Conservation (phyloP, 2,888 invertebrate species). For the Eupithecia abbreviata region DNA sequence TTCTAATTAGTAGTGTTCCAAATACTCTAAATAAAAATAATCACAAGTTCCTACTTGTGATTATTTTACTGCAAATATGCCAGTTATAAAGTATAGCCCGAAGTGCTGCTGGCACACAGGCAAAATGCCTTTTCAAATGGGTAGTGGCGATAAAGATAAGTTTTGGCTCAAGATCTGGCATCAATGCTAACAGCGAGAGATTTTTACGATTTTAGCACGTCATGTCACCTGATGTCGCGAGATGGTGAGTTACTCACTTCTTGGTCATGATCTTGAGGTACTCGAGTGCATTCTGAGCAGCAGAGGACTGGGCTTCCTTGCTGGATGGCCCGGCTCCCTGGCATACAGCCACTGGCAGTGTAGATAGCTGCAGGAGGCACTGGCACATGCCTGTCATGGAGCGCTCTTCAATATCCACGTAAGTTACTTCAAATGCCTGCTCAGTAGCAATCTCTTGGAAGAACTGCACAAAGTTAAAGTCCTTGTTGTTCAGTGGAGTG, state of each 20-base stretch:
- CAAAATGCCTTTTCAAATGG: conserved; percentile 74
- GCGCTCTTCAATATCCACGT: conserved; percentile 96
- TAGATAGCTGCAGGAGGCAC: conserved; percentile 96
- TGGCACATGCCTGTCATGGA: conserved; percentile 91
- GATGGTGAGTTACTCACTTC: conserved; percentile 85
- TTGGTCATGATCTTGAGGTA: conserved; percentile 98
- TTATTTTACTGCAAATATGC: conserved; percentile 81
- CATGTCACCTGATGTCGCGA: conserved; percentile 70
- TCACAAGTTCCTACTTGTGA: conserved; percentile 56
- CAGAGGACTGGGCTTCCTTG: conserved; percentile 93
- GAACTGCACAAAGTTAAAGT: conserved; percentile 93
- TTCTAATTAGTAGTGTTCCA: conserved; percentile 34
- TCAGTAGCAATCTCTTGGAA: conserved; percentile 95
- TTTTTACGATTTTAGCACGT: conserved; percentile 38
- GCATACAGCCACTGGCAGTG: conserved; percentile 96
- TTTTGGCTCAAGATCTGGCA: conserved; percentile 75
- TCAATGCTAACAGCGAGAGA: conserved; percentile 57
- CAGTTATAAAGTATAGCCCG: conserved; percentile 83
- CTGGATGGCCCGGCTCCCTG: conserved; percentile 92
- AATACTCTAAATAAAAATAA: conserved; percentile 52
- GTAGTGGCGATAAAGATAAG: conserved; percentile 76
- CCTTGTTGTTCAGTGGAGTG: conserved; percentile 89
- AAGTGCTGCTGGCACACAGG: conserved; percentile 74
- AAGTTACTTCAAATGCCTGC: conserved; percentile 96
- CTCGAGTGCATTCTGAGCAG: conserved; percentile 95